Evolutionary conservation across 2,797 vertebrate species (phyloP), one percentile per base, ranked within the genome.

Genomic region (Halcyon badia): DNA sequence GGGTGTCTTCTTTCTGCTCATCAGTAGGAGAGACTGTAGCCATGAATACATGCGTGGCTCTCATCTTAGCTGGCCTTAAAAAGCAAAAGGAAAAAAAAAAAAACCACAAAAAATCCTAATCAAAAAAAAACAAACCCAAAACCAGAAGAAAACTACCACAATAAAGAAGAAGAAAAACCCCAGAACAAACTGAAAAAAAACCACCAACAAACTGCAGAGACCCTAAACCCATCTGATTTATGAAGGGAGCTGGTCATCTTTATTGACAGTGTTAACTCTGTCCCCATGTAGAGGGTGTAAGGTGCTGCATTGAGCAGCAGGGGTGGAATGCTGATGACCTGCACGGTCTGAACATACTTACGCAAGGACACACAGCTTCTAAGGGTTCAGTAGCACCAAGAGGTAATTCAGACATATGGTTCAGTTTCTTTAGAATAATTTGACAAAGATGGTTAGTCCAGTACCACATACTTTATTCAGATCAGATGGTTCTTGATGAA

Each of bases 221-320:
- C 31, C 14, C 33, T 22, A 39, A 30, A 39, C 5, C 11, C 11
- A 30, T n/a, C 33, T 31, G 21, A 4, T 77, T 80, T 52, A 48
- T 66, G 19, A 75, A 81, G 48, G 44, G 33, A 80, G 7, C 33
- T 35, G 31, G 22, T 69, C 2, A 1, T 37, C 28, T 57, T 83
- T 68, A 56, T 5, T 73, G 52, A 5, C 10, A 10, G 22, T 35
- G 5, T 76, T 61, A 5, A 5, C 6, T 31, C 24, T 76, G 20
- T 58, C 21, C 33, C 11, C 57, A 0, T 37, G 16, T 19, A 46
- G 57, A 28, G 11, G 5, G 8, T 16, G 3, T 73, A 33, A 39
- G 10, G 2, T 24, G 13, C 14, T 33, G 0, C 31, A 11, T 49
- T 48, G 42, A 37, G 6, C 20, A 42, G 1, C 4, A 28, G 19